These are phyloP conservation scores for Aplocera efformata DNA, from an alignment of 2,888 invertebrate genomes.

Conservation along the genomic window DNA sequence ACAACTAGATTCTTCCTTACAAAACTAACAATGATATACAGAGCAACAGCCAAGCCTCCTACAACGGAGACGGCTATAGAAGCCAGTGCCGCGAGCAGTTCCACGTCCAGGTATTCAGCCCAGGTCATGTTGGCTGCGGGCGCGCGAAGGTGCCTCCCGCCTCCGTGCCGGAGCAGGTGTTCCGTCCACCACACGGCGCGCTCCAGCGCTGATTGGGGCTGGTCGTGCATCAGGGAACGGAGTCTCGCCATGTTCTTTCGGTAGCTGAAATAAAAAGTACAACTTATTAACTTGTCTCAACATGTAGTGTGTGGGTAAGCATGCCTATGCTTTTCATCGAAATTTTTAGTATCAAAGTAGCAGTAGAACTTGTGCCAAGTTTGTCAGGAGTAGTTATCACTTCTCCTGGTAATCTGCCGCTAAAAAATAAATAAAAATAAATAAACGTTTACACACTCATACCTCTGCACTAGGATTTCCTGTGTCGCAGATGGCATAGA, in stretches of 20 bases:
- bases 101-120: slow-evolving; percentile 32
- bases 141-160: slow-evolving; percentile 56
- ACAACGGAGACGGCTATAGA: not conserved
- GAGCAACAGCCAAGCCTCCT: not conserved
- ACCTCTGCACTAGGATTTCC: no score
- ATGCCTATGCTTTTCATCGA: no score
- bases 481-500: no score
- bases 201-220: slow-evolving; percentile 53
- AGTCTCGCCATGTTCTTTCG: slow-evolving; percentile 36
- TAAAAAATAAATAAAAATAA: no score
- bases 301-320: no score
- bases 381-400: no score
- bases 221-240: slow-evolving; percentile 45
- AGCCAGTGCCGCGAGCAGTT: slow-evolving; percentile 7
- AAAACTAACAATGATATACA: slow-evolving; percentile 1
- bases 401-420: no score
- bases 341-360: no score
- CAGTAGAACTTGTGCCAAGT: no score
- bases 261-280: slow-evolving; percentile 20
- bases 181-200: slow-evolving; percentile 71
- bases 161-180: slow-evolving; percentile 62
- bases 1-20: not conserved
- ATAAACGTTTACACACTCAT: no score
- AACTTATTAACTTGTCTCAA: no score
- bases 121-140: slow-evolving; percentile 45